Evolutionary conservation across 2,888 invertebrate genomes (phyloP).

Genomic region (Pterobdella sp.): DNA sequence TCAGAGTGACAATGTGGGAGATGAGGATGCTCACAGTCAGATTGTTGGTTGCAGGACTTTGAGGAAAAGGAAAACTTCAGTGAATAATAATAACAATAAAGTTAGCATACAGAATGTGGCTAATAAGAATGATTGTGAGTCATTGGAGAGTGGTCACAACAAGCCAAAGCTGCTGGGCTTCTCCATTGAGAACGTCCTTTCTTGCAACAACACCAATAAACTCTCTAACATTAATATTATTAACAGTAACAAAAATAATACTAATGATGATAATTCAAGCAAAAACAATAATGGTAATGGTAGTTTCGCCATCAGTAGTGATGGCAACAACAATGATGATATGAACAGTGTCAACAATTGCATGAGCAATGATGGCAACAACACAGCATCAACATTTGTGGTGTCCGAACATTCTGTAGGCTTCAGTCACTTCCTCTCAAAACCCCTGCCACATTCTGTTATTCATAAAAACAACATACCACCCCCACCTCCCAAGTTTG

Average conservation of each 20-base stretch:
- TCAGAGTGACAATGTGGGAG: background rate
- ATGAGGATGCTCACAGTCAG: background rate
- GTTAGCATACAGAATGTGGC: background rate
- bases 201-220: background rate
- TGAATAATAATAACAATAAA: background rate
- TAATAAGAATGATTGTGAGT: background rate
- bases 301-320: background rate
- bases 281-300: background rate
- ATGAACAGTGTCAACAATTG: background rate
- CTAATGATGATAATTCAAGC: background rate
- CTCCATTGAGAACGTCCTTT: constrained; percentile 1
- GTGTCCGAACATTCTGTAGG: background rate
- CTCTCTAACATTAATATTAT: background rate
- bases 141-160: background rate
- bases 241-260: background rate
- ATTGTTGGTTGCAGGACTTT: background rate
- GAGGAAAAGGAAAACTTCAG: background rate
- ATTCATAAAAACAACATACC: background rate
- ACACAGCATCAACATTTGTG: background rate
- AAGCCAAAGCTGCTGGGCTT: constrained; percentile 2
- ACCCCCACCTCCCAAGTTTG: constrained; percentile 27
- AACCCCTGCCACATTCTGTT: no score
- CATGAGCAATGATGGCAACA: background rate
- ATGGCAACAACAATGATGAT: constrained; percentile 3
- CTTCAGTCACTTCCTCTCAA: constrained; percentile 9